Percentiles rank a stretch among this genome's conserved stretches.
These are phyloP conservation scores for Dromiciops gliroides DNA, from an alignment of 2,113 vertebrate genomes.

Conservation along the genomic window DNA sequence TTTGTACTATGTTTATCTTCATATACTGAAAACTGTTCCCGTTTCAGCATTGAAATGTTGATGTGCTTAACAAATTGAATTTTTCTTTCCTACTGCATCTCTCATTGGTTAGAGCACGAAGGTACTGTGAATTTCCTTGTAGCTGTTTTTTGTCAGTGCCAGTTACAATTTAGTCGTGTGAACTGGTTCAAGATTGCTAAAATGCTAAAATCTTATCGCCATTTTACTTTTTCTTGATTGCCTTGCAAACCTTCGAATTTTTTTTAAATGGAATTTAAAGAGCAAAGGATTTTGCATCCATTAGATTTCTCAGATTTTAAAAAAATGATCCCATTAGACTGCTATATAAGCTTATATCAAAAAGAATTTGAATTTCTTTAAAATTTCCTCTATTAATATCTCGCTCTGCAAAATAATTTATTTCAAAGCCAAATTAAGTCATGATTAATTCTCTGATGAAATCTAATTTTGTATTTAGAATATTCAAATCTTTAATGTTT, in stretches of 20 bases:
- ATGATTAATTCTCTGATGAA: neutral
- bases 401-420: neutral
- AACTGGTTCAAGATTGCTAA: conserved; percentile 30
- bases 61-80: conserved; percentile 57
- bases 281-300: neutral
- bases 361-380: neutral
- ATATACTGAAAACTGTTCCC: conserved; percentile 67
- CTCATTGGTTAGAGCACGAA: conserved; percentile 14
- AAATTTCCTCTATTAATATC: neutral
- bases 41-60: conserved; percentile 49
- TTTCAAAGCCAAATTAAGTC: neutral
- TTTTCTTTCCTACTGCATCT: conserved; percentile 54
- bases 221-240: neutral
- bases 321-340: neutral
- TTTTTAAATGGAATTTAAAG: conserved; percentile 4
- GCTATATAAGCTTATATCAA: neutral
- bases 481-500: neutral
- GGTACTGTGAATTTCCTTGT: conserved; percentile 42
- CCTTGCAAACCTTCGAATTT: neutral
- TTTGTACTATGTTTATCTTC: conserved; percentile 65
- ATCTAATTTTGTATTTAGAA: neutral
- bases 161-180: conserved; percentile 26
- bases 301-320: neutral
- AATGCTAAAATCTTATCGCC: conserved; percentile 7
- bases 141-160: conserved; percentile 28